These are phyloP conservation scores for Tachuris rubrigastra DNA, from an alignment of 2,113 vertebrate species.

Conservation along the genomic window DNA sequence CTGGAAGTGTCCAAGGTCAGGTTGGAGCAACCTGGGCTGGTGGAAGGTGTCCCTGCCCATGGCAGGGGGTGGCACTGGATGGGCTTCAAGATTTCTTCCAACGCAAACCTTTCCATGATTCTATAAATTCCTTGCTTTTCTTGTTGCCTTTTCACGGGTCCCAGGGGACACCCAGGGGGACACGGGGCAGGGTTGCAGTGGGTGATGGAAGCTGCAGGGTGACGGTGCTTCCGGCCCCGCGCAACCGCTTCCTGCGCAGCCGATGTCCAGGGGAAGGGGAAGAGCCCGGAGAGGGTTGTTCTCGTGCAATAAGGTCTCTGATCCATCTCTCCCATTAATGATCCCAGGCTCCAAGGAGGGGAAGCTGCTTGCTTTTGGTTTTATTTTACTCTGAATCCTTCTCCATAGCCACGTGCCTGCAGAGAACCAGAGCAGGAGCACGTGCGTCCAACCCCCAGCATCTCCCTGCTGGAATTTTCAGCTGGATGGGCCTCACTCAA, in stretches of 20 bases:
- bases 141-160: background rate
- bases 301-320: accelerated
- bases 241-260: background rate
- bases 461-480: accelerated
- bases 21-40: background rate
- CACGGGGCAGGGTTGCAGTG: background rate
- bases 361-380: background rate
- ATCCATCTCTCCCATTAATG: accelerated
- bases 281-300: accelerated
- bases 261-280: background rate
- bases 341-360: accelerated
- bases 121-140: background rate
- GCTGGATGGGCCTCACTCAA: background rate
- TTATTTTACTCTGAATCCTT: background rate
- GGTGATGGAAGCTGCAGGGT: accelerated
- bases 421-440: accelerated
- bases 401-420: background rate
- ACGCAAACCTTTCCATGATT: background rate
- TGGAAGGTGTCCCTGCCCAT: background rate
- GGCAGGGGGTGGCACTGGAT: too few relatives aligned
- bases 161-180: background rate
- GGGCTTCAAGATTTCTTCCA: background rate
- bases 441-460: accelerated
- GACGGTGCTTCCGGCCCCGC: accelerated
- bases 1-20: background rate